Evolutionary conservation across 2,113 vertebrate genomes (phyloP), one percentile per base, ranked within the genome.

Genomic region (Delphinapterus leucas): DNA sequence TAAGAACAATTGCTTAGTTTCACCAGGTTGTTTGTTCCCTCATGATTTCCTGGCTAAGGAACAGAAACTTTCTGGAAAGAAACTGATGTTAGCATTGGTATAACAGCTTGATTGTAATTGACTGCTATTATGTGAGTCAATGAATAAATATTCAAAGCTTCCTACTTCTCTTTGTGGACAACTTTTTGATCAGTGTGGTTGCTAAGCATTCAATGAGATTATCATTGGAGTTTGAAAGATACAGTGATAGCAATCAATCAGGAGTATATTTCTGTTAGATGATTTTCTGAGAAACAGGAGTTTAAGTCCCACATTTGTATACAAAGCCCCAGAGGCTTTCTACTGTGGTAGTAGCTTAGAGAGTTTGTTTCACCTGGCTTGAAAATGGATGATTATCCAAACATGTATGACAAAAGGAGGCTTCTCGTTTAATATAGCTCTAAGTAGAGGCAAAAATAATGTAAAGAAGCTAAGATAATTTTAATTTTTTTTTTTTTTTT

Each of bases 191-290:
- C 94, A 88, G 17, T 26, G 53, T 97, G 94, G 81, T 94, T 92
- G 28, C 26, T 97, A 95, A 95, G 80, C 84, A 96, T 97, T 98
- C 58, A 76, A 18, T 97, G 90, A 89, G 33, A 92, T 95, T 98
- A 93, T 71, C 89, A 49, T 67, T 98, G 91, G 94, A 96, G 33
- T 25, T 18, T 92, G 47, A 92, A 4, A 91, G 93, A 81, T 44
- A 26, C 8, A 47, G 26, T 84, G 65, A 96, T 33, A 93, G 55
- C 80, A 97, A 60, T 88, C 38, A 94, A 60, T 87, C 38, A 94
- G 0, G 3, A 89, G 31, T 96, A 63, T 88, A 90, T 74, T 90
- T 36, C 70, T 80, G 2, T 95, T 94, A 96, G 77, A 80, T 68
- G 8, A 18, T 55, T 96, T 82, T 97, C 84, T 58, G 23, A 33